Conservation (phyloP, 2,113 vertebrate species). For the Peucedramus taeniatus region DNA sequence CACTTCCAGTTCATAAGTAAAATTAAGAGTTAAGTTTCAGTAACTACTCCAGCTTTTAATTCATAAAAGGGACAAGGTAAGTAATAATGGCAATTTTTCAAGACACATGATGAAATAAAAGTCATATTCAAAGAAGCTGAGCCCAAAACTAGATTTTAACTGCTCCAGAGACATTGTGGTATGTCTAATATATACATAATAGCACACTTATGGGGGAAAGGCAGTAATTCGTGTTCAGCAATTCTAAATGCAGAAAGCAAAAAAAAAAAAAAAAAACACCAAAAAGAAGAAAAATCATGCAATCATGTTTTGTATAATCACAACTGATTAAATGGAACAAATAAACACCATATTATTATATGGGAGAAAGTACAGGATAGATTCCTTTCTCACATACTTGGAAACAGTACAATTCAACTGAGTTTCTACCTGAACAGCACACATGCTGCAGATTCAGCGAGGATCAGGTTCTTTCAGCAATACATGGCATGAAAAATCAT, state of each 20-base stretch:
- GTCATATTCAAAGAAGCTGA: background rate
- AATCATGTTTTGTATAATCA: background rate
- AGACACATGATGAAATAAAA: background rate
- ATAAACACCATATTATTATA: background rate
- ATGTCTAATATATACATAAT: background rate
- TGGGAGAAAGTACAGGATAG: background rate
- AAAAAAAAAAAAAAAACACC: background rate
- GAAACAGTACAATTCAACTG: background rate
- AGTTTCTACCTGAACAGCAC: background rate
- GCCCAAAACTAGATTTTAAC: background rate
- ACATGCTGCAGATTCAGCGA: background rate
- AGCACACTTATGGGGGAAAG: conserved; percentile 45
- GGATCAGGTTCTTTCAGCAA: background rate
- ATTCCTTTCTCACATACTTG: conserved; percentile 22
- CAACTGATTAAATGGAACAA: background rate
- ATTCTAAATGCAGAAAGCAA: background rate
- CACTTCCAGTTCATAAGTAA: background rate
- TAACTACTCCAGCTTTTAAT: background rate
- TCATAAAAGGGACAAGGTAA: background rate
- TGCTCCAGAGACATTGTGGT: background rate
- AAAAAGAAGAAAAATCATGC: conserved; percentile 31
- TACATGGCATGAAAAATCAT: background rate
- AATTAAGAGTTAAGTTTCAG: background rate
- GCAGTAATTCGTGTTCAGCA: background rate
- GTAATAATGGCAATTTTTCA: background rate